phyloP scores from a whole-genome alignment of 1,140 invertebrate genomes.

The Papilio glaucus region DNA sequence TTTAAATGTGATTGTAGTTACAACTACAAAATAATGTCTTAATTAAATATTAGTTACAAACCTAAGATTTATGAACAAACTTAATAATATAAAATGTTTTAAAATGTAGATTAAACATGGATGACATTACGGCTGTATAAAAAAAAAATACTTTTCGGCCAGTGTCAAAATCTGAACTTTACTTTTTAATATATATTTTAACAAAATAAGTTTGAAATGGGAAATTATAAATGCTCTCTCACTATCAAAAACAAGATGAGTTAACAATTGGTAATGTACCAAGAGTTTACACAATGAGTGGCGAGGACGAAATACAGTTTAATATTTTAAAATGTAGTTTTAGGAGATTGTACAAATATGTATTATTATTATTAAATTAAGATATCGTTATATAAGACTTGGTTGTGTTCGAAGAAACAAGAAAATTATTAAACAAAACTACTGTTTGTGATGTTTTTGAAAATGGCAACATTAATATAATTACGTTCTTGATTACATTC shows the following conservation, averaged over 20 bases:
- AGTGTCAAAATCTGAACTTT: background rate
- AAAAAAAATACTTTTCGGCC: background rate
- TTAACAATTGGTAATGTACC: too few relatives aligned
- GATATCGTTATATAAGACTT: background rate
- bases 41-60: background rate
- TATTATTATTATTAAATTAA: slow-evolving; percentile 25
- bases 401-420: background rate
- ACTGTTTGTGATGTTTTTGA: background rate
- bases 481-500: too few relatives aligned
- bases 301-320: too few relatives aligned
- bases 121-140: background rate
- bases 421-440: background rate
- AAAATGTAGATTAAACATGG: background rate
- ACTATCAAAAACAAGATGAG: too few relatives aligned
- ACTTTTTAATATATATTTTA: background rate
- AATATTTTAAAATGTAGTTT: slow-evolving; percentile 17
- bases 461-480: too few relatives aligned
- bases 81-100: background rate
- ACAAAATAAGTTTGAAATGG: background rate
- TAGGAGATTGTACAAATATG: slow-evolving; percentile 31
- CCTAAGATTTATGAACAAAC: background rate
- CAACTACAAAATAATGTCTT: slow-evolving; percentile 1
- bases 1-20: slow-evolving; percentile 6
- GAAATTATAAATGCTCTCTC: background rate
- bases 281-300: too few relatives aligned